These are phyloP conservation scores for Megaceryle maxima DNA, from an alignment of 2,113 vertebrate species.

Conservation along the genomic window DNA sequence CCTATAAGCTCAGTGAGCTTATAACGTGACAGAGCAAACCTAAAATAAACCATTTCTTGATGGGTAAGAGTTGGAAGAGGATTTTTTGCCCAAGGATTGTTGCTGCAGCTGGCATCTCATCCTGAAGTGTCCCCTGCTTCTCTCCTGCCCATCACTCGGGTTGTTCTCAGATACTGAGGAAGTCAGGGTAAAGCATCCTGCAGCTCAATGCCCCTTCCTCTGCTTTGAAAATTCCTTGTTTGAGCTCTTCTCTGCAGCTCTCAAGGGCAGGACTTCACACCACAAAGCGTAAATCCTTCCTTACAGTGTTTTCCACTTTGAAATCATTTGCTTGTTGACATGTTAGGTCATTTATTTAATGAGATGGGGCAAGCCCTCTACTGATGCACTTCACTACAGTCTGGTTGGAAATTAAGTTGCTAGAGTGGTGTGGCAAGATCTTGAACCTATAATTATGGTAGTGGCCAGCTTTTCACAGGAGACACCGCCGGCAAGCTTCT, in stretches of 20 bases:
- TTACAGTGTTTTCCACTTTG: neutral
- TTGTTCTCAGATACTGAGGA: neutral
- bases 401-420: neutral
- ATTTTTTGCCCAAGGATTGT: neutral
- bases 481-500: neutral
- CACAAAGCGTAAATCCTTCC: neutral
- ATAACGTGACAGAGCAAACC: neutral
- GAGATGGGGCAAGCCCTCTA: neutral
- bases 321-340: neutral
- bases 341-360: neutral
- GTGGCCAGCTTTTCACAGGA: neutral
- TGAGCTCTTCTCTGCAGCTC: neutral
- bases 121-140: neutral
- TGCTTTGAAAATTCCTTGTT: neutral
- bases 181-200: fast-evolving
- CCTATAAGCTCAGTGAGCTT: neutral
- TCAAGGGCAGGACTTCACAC: neutral
- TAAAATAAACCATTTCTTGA: too few species aligned
- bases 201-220: neutral
- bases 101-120: neutral
- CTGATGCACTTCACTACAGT: neutral
- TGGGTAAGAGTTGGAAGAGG: neutral
- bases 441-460: neutral
- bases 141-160: neutral
- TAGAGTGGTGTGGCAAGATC: neutral